Evolutionary conservation across 1,140 invertebrate species (phyloP), one percentile per base, ranked within the genome.

Genomic region (Galendromus occidentalis): DNA sequence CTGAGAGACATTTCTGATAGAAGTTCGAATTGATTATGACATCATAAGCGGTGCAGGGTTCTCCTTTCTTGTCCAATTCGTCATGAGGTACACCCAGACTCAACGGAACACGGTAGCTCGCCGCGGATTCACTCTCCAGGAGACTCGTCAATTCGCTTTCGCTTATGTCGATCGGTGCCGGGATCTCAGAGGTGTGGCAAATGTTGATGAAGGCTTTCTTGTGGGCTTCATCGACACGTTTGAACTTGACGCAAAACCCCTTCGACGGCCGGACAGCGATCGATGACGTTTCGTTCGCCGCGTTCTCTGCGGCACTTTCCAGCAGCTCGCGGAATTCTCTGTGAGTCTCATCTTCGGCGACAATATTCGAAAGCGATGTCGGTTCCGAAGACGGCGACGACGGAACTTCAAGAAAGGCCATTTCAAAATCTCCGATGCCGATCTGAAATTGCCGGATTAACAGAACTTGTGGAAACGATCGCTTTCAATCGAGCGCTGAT

Each of bases 21-120:
- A 66, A 39, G 7, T 59, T n/a, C 17, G 66, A 39, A 65, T 66
- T 65, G 2, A 66, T 65, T 7, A 66, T 65, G 17, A 66, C 63
- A 22, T 66, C 66, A 28, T 66, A 66, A 7, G 29, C 66, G 12
- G 29, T 41, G 41, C 64, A 30, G 18, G 66, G 63, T 39, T 66
- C 39, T 18, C 66, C 66, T n/a, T 55, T 65, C 55, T 66, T 59
- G 39, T 66, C 66, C 17, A 33, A 17, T 29, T 66, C 66, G 29
- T 66, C 63, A 18, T 66, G 66, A 2, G 66, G 66, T 17, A n/a
- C 44, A 2, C 66, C 66, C 7, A 66, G 33, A 17, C 66, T 66
- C 44, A 66, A 42, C 12, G 66, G 66, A 9, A 66, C 28, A 9
- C 63, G 51, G 25, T 59, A 59, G 2, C 14, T 14, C 14, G 51